phyloP scores from a whole-genome alignment of 2,888 invertebrate genomes.

The Hydrotaea cyrtoneurina region DNA sequence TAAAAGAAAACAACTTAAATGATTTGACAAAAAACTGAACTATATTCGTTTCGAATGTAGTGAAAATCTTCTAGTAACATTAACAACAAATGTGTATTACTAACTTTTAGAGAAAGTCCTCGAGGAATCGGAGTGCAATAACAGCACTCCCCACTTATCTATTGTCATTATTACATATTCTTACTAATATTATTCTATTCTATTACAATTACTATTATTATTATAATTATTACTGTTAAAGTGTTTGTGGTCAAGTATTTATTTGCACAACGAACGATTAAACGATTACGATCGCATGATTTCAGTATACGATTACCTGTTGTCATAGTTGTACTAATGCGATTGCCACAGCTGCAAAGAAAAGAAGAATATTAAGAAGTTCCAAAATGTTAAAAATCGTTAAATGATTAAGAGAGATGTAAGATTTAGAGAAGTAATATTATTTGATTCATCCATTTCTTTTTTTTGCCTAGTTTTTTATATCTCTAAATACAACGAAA shows the following conservation, averaged over 20 bases:
- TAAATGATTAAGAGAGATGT: not conserved
- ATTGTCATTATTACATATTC: not conserved
- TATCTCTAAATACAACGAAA: slow-evolving; percentile 6
- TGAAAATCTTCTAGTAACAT: too few species aligned
- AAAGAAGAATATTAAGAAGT: not conserved
- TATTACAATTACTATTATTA: not conserved
- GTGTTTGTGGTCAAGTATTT: slow-evolving; percentile 36
- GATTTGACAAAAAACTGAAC: not conserved
- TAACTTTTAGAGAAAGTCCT: not conserved
- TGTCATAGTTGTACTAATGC: not conserved
- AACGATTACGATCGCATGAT: slow-evolving; percentile 10
- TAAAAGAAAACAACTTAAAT: slow-evolving; percentile 12
- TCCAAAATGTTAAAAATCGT: not conserved
- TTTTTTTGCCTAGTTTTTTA: slow-evolving; percentile 7
- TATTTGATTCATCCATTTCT: not conserved
- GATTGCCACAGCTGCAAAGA: too few species aligned
- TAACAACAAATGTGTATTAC: slow-evolving; percentile 2
- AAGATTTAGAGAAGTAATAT: not conserved
- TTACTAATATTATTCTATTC: not conserved
- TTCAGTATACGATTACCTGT: slow-evolving; percentile 18
- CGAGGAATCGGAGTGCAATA: not conserved
- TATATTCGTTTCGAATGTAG: too few species aligned
- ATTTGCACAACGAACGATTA: slow-evolving; percentile 22
- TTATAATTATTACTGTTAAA: slow-evolving; percentile 18
- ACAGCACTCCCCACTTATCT: not conserved